Conservation (phyloP, 2,113 vertebrate genomes). For the Morphnarchus princeps region DNA sequence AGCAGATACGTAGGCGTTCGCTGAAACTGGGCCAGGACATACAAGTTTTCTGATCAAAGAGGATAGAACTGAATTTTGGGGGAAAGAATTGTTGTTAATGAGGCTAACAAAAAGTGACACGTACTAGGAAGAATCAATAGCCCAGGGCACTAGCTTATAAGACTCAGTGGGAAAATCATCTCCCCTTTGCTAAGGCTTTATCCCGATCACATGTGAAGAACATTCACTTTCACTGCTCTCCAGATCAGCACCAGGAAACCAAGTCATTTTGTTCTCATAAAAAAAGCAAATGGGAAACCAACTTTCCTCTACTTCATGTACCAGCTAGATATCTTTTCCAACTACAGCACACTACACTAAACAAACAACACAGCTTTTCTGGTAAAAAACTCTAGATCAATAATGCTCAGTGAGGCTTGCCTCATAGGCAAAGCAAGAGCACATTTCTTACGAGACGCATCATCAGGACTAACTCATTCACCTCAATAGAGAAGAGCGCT, state of each 20-base stretch:
- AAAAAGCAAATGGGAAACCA: neutral
- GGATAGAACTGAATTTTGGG: neutral
- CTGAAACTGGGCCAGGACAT: conserved; percentile 19
- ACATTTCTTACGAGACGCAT: fast-evolving
- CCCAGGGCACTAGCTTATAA: neutral
- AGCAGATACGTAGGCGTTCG: neutral
- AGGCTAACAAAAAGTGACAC: neutral
- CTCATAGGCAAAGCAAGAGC: neutral
- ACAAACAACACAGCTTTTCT: neutral
- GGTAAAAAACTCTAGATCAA: neutral
- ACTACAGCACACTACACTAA: neutral
- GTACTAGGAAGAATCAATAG: neutral
- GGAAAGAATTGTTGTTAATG: neutral
- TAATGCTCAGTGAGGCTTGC: neutral
- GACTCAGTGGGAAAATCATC: neutral
- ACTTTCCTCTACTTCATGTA: neutral
- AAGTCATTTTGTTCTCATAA: neutral
- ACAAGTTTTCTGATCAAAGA: neutral
- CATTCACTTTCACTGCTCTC: neutral
- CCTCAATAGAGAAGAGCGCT: neutral
- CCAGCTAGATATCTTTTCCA: neutral
- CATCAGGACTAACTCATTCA: neutral
- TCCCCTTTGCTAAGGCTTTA: neutral
- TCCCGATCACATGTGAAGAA: neutral
- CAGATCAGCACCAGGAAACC: neutral